Evolutionary conservation across 2,113 vertebrate species (phyloP).

Genomic region (Aleadryas rufinucha): DNA sequence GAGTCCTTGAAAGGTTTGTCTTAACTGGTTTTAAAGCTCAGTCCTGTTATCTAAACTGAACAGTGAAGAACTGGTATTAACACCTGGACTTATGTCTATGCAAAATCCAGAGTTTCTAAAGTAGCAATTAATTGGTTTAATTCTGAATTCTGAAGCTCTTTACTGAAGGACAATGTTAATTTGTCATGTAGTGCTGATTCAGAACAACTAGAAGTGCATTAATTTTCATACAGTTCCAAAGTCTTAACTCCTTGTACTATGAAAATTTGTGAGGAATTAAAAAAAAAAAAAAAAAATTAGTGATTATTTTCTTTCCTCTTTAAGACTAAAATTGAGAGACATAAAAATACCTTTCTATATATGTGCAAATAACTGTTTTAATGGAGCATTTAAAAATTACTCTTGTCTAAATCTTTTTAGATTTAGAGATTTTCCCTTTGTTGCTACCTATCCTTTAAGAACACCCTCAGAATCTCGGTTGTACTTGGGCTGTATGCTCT

Average conservation of each 20-base stretch:
- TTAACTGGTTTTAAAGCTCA: conserved; percentile 54
- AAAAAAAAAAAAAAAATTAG: not conserved
- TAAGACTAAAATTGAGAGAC: not conserved
- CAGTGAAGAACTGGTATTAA: conserved; percentile 48
- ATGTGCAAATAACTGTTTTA: not conserved
- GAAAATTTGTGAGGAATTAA: not conserved
- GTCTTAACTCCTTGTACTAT: conserved; percentile 6
- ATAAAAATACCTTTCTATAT: not conserved
- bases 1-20: not conserved
- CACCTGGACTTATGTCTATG: conserved; percentile 18
- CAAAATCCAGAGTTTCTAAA: conserved; percentile 47
- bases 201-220: not conserved
- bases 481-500: not conserved
- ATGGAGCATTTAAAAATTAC: not conserved
- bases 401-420: not conserved
- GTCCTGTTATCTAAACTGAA: conserved; percentile 48
- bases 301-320: conserved; percentile 3
- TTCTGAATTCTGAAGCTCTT: conserved; percentile 51
- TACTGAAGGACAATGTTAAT: conserved; percentile 58
- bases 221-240: conserved; percentile 43
- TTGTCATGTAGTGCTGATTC: conserved; percentile 39
- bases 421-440: not conserved
- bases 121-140: conserved; percentile 62
- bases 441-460: not conserved
- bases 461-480: not conserved